Conservation (phyloP, 2,797 vertebrate species). For the Phylloscopus collybita region DNA sequence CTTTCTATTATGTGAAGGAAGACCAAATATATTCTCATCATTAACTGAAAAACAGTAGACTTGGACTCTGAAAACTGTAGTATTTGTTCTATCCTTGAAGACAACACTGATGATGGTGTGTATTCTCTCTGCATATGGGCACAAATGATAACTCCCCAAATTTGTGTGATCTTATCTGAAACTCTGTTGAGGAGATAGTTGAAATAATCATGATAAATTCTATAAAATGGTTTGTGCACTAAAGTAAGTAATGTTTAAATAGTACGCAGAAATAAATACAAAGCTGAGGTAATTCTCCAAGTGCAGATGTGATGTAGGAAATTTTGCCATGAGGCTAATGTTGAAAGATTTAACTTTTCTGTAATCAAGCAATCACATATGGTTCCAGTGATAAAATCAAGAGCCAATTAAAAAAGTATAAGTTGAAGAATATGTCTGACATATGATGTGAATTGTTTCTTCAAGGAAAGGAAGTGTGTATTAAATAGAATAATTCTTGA, state of each 20-base stretch:
- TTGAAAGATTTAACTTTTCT: background rate
- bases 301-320: background rate
- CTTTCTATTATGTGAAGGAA: background rate
- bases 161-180: background rate
- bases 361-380: background rate
- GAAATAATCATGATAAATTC: background rate
- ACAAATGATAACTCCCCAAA: background rate
- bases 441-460: background rate
- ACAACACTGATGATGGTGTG: background rate
- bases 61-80: background rate
- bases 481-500: background rate
- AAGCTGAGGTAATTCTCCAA: background rate
- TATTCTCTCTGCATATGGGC: background rate
- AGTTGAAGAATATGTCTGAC: background rate
- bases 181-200: background rate
- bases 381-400: background rate
- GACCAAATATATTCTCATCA: background rate
- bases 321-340: background rate
- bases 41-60: background rate
- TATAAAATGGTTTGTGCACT: background rate
- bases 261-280: background rate
- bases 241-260: background rate
- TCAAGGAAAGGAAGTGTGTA: background rate
- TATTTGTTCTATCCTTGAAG: background rate
- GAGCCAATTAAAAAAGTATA: background rate